Percentiles rank a stretch among this genome's conserved stretches.
Conservation (phyloP, 2,888 invertebrate species). For the Chrysolina haemoptera region DNA sequence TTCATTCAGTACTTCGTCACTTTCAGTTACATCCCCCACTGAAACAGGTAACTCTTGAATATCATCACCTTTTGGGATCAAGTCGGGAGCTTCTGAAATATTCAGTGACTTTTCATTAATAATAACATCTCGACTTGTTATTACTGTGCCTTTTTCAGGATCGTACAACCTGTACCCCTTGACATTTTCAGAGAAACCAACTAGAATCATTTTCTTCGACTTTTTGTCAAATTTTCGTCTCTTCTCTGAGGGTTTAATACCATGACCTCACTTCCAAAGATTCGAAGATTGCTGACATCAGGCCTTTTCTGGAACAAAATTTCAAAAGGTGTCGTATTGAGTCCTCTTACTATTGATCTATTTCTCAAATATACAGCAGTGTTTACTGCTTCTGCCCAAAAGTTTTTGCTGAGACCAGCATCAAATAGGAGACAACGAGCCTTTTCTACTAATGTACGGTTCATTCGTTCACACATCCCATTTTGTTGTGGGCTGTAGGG, state of each 20-base stretch:
- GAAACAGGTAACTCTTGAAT: no score
- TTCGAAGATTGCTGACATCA: constrained; percentile 20
- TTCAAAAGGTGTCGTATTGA: constrained; percentile 16
- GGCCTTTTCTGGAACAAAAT: constrained; percentile 22
- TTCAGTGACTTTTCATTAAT: no score
- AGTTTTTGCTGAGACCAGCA: constrained; percentile 42
- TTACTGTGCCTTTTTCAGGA: no score
- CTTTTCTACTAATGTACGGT: constrained; percentile 56
- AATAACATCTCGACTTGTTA: no score
- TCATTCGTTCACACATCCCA: no score
- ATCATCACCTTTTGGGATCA: no score
- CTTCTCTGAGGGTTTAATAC: constrained; percentile 37
- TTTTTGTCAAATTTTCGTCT: constrained; percentile 43
- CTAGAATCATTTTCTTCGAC: no score
- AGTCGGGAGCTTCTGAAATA: no score
- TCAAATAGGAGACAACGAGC: constrained; percentile 56
- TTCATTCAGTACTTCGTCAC: no score
- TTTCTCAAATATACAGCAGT: constrained; percentile 47
- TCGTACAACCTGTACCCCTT: no score
- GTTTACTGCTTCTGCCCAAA: constrained; percentile 62
- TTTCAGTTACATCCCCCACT: no score
- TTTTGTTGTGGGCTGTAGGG: constrained; percentile 60
- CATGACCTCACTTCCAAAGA: constrained; percentile 27
- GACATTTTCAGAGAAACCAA: no score
- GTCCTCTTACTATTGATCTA: constrained; percentile 25